A percentile compares a stretch with the other conserved stretches of the same genome.
phyloP scores from a whole-genome alignment of 2,113 vertebrate genomes.

The Microtus pennsylvanicus region DNA sequence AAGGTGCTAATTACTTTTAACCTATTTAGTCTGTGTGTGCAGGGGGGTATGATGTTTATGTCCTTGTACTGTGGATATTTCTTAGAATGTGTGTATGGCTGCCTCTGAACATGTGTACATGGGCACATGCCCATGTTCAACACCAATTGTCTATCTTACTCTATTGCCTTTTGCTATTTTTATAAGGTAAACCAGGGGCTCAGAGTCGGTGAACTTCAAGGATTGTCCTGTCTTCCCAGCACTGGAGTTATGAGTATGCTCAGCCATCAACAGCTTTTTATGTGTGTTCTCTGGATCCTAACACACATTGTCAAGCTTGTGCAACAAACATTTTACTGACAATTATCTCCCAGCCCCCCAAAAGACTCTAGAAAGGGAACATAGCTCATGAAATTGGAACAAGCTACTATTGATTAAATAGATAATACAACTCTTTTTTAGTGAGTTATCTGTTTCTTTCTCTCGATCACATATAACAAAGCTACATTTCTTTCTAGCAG shows the following conservation, averaged over 20 bases:
- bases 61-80: not conserved
- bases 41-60: not conserved
- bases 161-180: not conserved
- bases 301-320: not conserved
- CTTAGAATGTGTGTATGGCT: not conserved
- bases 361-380: not conserved
- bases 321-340: not conserved
- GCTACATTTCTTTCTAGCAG: not conserved
- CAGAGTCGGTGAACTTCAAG: not conserved
- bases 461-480: not conserved
- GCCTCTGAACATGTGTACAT: not conserved
- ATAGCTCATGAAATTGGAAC: not conserved
- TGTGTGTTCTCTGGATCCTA: not conserved
- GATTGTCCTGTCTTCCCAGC: not conserved
- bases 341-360: not conserved
- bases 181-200: not conserved
- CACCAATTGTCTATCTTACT: not conserved
- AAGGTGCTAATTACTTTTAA: not conserved
- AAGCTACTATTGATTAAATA: not conserved
- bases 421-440: not conserved
- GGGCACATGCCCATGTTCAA: not conserved
- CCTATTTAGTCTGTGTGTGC: not conserved
- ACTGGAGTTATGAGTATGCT: not conserved
- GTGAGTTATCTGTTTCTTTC: not conserved
- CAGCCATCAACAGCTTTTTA: not conserved